phyloP scores from a whole-genome alignment of 1,140 invertebrate genomes.

The Tetraneura akinire region DNA sequence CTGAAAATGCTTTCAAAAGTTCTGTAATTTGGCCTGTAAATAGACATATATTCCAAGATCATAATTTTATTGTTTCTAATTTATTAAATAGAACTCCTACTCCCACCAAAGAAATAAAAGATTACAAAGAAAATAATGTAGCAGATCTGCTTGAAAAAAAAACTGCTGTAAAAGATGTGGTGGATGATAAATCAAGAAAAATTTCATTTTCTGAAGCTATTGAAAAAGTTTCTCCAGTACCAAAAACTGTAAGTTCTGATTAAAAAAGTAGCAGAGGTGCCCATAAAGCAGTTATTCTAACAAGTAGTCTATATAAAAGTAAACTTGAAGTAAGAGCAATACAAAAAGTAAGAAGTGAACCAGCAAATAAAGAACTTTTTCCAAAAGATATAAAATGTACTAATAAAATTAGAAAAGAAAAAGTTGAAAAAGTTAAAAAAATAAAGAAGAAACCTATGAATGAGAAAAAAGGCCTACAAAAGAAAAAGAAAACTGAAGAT shows the following conservation, averaged over 20 bases:
- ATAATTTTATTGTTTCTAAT: neutral
- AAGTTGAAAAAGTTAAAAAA: too few relatives aligned
- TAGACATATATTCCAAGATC: neutral
- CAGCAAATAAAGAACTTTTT: too few relatives aligned
- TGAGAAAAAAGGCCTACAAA: too few relatives aligned
- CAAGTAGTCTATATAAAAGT: too few relatives aligned
- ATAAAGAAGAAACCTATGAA: too few relatives aligned
- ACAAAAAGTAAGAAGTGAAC: too few relatives aligned
- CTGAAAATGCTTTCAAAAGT: slow-evolving; percentile 1
- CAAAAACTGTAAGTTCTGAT: too few relatives aligned
- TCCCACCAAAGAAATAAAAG: neutral
- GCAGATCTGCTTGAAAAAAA: neutral
- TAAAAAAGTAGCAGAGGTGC: too few relatives aligned
- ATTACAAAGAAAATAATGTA: neutral
- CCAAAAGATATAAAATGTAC: too few relatives aligned
- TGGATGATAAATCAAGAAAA: neutral
- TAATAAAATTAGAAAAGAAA: neutral
- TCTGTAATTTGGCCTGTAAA: slow-evolving; percentile 32
- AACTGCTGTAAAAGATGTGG: neutral
- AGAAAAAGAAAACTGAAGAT: too few relatives aligned
- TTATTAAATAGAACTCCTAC: neutral
- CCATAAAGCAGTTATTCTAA: too few relatives aligned
- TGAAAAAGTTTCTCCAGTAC: neutral
- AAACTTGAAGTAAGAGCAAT: too few relatives aligned
- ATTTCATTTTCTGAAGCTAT: neutral